Conservation (phyloP, 2,888 invertebrate species). For the Melanargia galathea region DNA sequence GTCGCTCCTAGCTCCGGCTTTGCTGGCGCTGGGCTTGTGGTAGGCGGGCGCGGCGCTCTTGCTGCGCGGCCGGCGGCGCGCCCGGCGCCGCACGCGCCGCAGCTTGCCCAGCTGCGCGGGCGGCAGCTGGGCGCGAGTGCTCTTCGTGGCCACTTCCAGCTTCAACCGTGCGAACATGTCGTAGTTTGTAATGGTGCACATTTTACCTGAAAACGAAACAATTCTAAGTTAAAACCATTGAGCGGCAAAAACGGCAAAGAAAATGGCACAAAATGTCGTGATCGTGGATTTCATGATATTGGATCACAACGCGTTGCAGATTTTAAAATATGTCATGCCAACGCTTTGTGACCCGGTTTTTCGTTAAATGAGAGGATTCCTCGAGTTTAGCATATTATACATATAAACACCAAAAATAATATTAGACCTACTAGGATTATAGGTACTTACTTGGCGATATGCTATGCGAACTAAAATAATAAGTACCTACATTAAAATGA, state of each 20-base stretch:
- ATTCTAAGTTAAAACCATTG: not conserved
- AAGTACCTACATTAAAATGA: too few species aligned
- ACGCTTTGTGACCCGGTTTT: too few species aligned
- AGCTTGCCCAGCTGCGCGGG: slow-evolving; percentile 56
- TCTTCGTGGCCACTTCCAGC: slow-evolving; percentile 71
- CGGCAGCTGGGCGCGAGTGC: slow-evolving; percentile 54
- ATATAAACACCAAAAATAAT: too few species aligned
- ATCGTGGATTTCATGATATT: too few species aligned
- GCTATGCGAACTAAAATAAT: too few species aligned
- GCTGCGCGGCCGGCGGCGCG: slow-evolving; percentile 66
- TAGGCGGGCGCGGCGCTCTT: slow-evolving; percentile 70
- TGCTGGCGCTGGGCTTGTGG: slow-evolving; percentile 55
- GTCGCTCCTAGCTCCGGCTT: slow-evolving; percentile 73
- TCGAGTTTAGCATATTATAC: too few species aligned
- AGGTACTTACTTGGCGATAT: too few species aligned
- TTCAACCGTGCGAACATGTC: slow-evolving; percentile 77
- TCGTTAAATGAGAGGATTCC: too few species aligned
- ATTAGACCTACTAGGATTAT: too few species aligned
- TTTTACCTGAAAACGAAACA: slow-evolving; percentile 61
- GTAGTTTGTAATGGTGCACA: slow-evolving; percentile 76
- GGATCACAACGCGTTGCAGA: too few species aligned
- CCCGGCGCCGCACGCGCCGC: slow-evolving; percentile 60
- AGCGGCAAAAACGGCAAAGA: not conserved
- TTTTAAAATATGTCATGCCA: too few species aligned
- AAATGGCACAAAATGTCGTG: too few species aligned